Percentiles rank a stretch among this genome's conserved stretches.
phyloP scores from a whole-genome alignment of 2,797 vertebrate genomes.

The Florisuga fusca region DNA sequence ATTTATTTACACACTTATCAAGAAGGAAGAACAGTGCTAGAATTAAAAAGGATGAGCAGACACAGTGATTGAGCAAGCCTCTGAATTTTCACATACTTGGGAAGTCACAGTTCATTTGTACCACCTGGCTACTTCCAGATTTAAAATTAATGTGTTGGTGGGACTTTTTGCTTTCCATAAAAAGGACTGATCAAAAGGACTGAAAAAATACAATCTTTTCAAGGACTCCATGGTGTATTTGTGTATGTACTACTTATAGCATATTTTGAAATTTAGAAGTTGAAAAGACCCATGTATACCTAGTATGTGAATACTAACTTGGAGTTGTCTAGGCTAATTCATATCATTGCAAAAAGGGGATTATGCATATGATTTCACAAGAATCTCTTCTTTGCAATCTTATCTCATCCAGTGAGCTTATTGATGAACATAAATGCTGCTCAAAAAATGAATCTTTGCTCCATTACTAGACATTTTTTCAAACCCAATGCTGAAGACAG shows the following conservation, averaged over 20 bases:
- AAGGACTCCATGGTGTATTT: rapidly evolving
- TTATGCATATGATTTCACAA: background rate
- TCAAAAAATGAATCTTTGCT: background rate
- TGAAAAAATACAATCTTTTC: background rate
- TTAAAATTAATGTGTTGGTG: background rate
- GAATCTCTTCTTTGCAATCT: background rate
- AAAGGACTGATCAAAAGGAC: background rate
- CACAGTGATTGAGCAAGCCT: background rate
- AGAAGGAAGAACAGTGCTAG: background rate
- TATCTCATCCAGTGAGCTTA: background rate
- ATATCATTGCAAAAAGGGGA: background rate
- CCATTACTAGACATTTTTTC: background rate
- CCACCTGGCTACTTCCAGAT: background rate
- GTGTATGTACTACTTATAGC: background rate
- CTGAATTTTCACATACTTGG: background rate
- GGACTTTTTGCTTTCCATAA: background rate
- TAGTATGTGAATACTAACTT: background rate
- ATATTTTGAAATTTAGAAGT: background rate
- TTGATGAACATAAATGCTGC: background rate
- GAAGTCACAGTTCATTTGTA: background rate
- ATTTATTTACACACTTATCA: background rate
- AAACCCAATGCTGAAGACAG: background rate
- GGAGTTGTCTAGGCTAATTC: background rate
- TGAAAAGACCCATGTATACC: background rate
- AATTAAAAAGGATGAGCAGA: background rate